phyloP scores from a whole-genome alignment of 2,113 vertebrate species.

The Alexandromys fortis region DNA sequence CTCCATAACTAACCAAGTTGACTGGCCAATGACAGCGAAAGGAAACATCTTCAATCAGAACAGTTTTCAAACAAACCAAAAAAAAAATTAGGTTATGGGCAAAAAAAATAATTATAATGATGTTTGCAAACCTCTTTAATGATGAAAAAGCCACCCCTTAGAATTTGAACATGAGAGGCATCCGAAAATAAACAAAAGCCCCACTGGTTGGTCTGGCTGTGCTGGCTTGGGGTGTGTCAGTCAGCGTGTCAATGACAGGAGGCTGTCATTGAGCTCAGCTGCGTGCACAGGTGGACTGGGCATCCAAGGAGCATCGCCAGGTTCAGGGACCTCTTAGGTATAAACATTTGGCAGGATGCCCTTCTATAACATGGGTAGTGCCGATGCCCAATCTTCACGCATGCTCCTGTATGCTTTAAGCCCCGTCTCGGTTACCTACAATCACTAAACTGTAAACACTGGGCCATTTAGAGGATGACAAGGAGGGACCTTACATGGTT shows the following conservation, averaged over 20 bases:
- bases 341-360: not conserved
- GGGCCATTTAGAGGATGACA: not conserved
- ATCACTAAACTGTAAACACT: not conserved
- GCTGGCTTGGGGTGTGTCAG: not conserved
- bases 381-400: not conserved
- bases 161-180: slow-evolving; percentile 42
- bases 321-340: not conserved
- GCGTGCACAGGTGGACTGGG: not conserved
- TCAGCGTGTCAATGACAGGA: not conserved
- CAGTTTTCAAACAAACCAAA: slow-evolving; percentile 52
- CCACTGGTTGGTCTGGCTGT: not conserved
- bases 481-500: not conserved
- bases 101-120: slow-evolving; percentile 56
- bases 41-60: slow-evolving; percentile 63
- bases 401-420: not conserved
- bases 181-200: slow-evolving; percentile 38
- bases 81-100: not conserved
- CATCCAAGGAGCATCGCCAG: not conserved
- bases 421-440: not conserved
- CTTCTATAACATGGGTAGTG: not conserved
- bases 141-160: slow-evolving; percentile 55
- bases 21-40: slow-evolving; percentile 69
- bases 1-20: slow-evolving; percentile 72
- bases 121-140: slow-evolving; percentile 60
- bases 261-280: not conserved